Base-by-base conservation (phyloP, 2,888 invertebrate genomes). In the Ichneumon xanthorius region DNA sequence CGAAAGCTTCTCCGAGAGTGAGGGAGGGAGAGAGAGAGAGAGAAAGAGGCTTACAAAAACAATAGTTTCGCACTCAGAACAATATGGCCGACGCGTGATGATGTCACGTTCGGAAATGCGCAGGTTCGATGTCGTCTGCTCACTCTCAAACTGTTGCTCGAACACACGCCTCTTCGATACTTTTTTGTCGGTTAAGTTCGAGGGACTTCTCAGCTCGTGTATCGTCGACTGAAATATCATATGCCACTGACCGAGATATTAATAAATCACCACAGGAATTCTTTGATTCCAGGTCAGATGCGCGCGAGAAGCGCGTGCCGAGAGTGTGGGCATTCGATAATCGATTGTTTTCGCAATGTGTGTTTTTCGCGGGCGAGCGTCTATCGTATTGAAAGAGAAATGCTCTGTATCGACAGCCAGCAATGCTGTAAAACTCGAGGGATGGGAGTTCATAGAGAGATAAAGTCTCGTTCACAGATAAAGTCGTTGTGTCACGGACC, bases 91-190 rank as follows among this genome's bases (percentile, higher is more conserved):
- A 77, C 67, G 48, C 68, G 82, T 2, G 63, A 76, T 80, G 85
- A 85, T 85, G 85, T 85, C 82, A 85, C 73, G 63, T 68, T 72
- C 61, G 76, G 22, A 61, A 77, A 85, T 85, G 82, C 80, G 85
- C 82, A 85, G 79, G 67, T 82, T 82, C 85, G 80, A 77, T 76
- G 79, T 67, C 30, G 71, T 72, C 40, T 61, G 30, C 50, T 48
- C 68, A 37, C 14, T 72, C 78, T 45, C 82, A 82, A 82, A 65
- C 82, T 82, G 78, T 82, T 73, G 82, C 80, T 82, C 45, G 22
- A 26, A 40, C n/a, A 40, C n/a, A 11, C 26, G 30, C 19, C 22
- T 67, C 22, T 5, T 37, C n/a, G 50, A 33, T 6, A 76, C 50
- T 76, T 76, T 37, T 76, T 76, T 37, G 30, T 26, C 55, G 5